phyloP scores from a whole-genome alignment of 2,888 invertebrate genomes.

The Isoperla grammatica region DNA sequence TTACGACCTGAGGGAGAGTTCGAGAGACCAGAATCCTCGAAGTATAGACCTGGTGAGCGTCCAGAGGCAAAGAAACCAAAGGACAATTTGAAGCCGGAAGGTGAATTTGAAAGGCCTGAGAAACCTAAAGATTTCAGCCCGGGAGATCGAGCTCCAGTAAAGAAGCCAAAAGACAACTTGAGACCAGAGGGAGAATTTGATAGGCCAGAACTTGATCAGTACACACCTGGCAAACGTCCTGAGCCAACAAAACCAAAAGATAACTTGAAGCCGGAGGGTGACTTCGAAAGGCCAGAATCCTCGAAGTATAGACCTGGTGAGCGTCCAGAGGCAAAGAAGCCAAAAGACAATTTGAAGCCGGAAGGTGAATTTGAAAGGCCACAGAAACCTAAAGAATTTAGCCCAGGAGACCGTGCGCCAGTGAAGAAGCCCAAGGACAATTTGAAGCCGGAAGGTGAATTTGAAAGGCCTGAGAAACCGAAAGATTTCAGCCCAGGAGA shows the following conservation, averaged over 20 bases:
- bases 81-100: slow-evolving; percentile 41
- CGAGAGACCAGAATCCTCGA: slow-evolving; percentile 44
- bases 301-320: slow-evolving; percentile 46
- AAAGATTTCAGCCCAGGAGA: slow-evolving; percentile 49
- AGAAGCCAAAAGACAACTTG: slow-evolving; percentile 36
- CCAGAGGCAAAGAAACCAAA: slow-evolving; percentile 42
- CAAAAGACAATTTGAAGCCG: slow-evolving; percentile 45
- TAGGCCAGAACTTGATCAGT: slow-evolving; percentile 34
- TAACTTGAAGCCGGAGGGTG: slow-evolving; percentile 54
- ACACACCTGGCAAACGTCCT: slow-evolving; percentile 38
- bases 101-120: slow-evolving; percentile 37
- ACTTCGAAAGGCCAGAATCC: slow-evolving; percentile 47
- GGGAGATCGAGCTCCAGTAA: slow-evolving; percentile 40
- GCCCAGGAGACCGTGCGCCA: slow-evolving; percentile 33
- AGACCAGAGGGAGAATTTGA: slow-evolving; percentile 34
- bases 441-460: slow-evolving; percentile 49
- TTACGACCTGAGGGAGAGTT: slow-evolving; percentile 51
- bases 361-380: slow-evolving; percentile 48
- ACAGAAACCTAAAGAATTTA: slow-evolving; percentile 38
- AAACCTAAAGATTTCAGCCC: slow-evolving; percentile 36
- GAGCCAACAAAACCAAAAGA: slow-evolving; percentile 40
- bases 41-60: slow-evolving; percentile 47
- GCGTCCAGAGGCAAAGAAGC: slow-evolving; percentile 38
- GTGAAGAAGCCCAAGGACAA: slow-evolving; percentile 42
- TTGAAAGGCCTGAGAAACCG: slow-evolving; percentile 45